These are phyloP conservation scores for Manis pentadactyla DNA, from an alignment of 2,797 vertebrate species.

Conservation along the genomic window DNA sequence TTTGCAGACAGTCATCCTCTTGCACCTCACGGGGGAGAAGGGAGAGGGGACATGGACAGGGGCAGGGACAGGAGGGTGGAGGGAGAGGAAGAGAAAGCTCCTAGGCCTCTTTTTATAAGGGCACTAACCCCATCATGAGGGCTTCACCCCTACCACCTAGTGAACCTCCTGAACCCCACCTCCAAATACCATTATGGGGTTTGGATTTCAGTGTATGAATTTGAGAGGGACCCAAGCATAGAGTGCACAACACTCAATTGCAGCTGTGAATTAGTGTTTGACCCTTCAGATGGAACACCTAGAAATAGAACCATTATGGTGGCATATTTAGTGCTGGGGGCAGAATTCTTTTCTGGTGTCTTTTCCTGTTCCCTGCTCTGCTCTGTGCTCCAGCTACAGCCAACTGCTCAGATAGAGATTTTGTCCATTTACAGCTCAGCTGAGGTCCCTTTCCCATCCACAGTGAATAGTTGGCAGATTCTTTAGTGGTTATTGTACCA, in stretches of 20 bases:
- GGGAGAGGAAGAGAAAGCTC: background rate
- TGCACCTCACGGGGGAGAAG: background rate
- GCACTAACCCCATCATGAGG: background rate
- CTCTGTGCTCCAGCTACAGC: background rate
- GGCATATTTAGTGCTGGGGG: background rate
- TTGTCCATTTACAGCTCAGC: background rate
- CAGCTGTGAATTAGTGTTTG: background rate
- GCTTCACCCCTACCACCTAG: background rate
- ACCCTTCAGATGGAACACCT: background rate
- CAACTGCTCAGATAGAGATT: background rate
- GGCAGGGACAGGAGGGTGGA: too few species aligned
- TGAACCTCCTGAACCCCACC: background rate
- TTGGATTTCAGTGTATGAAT: background rate
- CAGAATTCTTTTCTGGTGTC: background rate
- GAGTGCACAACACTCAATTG: background rate
- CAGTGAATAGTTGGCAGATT: background rate
- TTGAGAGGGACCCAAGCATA: too few species aligned
- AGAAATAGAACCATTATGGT: background rate
- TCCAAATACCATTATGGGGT: background rate
- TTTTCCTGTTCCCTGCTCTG: background rate
- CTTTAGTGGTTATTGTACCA: background rate
- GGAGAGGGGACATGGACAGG: background rate
- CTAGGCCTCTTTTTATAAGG: background rate
- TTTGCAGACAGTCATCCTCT: background rate
- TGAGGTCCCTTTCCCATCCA: background rate